Evolutionary conservation across 2,888 invertebrate genomes (phyloP), one percentile per base, ranked within the genome.

Genomic region (Busseola fusca): DNA sequence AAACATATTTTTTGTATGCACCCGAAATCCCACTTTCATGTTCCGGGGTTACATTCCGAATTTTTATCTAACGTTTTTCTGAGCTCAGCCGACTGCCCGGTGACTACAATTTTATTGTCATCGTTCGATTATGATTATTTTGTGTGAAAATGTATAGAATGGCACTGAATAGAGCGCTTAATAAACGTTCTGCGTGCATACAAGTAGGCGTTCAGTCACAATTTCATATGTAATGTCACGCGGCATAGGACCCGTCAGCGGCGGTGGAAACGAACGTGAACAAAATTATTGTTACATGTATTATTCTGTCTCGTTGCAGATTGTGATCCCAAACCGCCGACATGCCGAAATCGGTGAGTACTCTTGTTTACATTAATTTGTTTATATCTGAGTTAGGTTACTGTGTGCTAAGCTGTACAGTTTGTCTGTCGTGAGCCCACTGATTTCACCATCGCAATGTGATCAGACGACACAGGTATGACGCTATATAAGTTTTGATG

Each of bases 301-400:
- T 83, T 84, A 83, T 83, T 91, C 72, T 91, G 83, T 87, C 58
- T 87, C 73, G 69, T 95, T 95, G 77, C 95, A 96, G 96, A 96
- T 95, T 91, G 93, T 92, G 90, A 94, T 93, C 93, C 93, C 87
- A 91, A 93, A 89, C 92, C 93, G 92, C 92, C 96, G 96, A 96
- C 93, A 96, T 96, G 96, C 96, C 96, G 93, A 96, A 96, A 96
- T 96, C 96, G 93, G 96, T 96, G 90, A 96, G 96, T 96, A 87
- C 72, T 72, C 50, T 34, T 82, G 80, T 84, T 83, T 84, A 83
- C 79, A 69, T 83, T 76, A 76, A 68, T 79, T 80, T 84, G 80
- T 81, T 84, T 80, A 72, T 82, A 72, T 63, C 57, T 62, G 60
- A 74, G 58, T 59, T 71, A 63, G 25, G 58, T 76, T 68, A 69